Evolutionary conservation across 1,140 invertebrate species (phyloP).

Genomic region (Drosophila kohkoa): DNA sequence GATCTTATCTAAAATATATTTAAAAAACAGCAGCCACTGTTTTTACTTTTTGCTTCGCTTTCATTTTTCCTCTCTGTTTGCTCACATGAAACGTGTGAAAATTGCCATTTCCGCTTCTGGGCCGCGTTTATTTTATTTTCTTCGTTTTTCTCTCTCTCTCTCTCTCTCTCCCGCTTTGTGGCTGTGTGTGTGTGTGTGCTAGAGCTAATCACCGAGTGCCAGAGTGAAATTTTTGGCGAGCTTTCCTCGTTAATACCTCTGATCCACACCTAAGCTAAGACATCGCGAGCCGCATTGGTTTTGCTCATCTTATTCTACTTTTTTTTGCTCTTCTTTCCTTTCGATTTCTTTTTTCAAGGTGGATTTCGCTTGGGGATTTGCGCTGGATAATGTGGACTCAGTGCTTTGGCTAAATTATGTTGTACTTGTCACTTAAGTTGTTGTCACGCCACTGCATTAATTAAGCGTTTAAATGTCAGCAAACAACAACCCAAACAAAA

Average conservation of each 20-base stretch:
- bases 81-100: conserved; percentile 51
- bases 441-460: conserved; percentile 9
- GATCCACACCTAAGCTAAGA: conserved; percentile 46
- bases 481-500: neutral
- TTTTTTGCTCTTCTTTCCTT: too few species aligned
- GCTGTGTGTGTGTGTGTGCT: neutral
- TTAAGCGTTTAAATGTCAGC: neutral
- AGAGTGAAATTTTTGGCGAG: conserved; percentile 32
- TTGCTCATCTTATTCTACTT: neutral
- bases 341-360: conserved; percentile 6
- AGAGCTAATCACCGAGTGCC: conserved; percentile 52
- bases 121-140: too few species aligned
- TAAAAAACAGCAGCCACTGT: neutral
- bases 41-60: neutral
- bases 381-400: conserved; percentile 1
- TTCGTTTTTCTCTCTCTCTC: neutral
- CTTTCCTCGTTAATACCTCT: conserved; percentile 40
- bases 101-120: conserved; percentile 42
- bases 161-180: neutral
- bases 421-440: neutral
- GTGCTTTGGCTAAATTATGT: conserved; percentile 9
- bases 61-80: conserved; percentile 21
- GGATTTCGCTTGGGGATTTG: conserved; percentile 18
- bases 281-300: conserved; percentile 15
- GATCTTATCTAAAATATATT: conserved; percentile 50